A percentile compares a stretch with the other conserved stretches of the same genome.
These are phyloP conservation scores for Vicugna pacos DNA, from an alignment of 2,113 vertebrate species.

Conservation along the genomic window DNA sequence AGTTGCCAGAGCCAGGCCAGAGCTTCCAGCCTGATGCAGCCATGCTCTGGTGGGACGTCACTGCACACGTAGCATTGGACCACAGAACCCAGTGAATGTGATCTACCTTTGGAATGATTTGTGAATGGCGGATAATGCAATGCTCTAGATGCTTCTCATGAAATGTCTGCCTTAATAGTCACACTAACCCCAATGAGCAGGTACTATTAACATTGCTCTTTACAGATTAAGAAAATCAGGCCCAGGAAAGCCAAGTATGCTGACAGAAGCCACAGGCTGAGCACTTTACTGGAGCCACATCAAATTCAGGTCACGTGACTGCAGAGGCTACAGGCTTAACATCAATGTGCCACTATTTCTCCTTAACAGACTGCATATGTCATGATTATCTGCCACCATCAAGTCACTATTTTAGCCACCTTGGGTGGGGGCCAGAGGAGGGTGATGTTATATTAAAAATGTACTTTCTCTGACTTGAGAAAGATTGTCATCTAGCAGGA, in stretches of 20 bases:
- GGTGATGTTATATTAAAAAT: neutral
- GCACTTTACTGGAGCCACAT: neutral
- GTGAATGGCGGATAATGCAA: fast-evolving
- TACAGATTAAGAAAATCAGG: neutral
- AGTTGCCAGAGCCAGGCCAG: neutral
- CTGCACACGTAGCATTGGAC: fast-evolving
- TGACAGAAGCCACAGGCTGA: neutral
- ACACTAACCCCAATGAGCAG: neutral
- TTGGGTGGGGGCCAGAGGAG: neutral
- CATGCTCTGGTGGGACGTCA: fast-evolving
- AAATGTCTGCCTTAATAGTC: neutral
- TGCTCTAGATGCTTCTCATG: neutral
- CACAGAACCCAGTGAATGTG: fast-evolving
- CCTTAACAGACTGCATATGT: neutral
- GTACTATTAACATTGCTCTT: neutral
- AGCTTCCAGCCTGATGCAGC: neutral
- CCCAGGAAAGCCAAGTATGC: neutral
- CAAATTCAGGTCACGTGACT: neutral
- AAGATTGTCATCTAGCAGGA: neutral
- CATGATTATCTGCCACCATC: neutral
- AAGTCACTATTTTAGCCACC: neutral
- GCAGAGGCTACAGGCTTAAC: neutral
- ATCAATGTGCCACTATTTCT: fast-evolving
- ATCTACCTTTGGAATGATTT: fast-evolving
- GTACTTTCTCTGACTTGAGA: neutral